Evolutionary conservation across 2,888 invertebrate genomes (phyloP).

Genomic region (Danaus chrysippus): DNA sequence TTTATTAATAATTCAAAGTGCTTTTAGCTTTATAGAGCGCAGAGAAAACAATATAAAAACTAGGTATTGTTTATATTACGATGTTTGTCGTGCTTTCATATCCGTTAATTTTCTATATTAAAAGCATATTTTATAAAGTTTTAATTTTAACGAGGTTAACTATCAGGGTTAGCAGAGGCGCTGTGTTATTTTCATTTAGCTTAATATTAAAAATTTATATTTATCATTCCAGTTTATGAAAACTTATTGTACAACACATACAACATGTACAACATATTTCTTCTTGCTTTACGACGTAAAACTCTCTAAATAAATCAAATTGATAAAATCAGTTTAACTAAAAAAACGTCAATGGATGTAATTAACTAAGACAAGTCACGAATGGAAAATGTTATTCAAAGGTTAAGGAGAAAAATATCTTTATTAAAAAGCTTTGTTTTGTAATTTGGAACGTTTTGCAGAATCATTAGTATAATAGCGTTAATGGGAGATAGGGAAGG

Average conservation of each 20-base stretch:
- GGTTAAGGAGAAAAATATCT: conserved; percentile 49
- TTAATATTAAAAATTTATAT: too few relatives aligned
- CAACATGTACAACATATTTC: too few relatives aligned
- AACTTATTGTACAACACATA: too few relatives aligned
- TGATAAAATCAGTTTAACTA: background rate
- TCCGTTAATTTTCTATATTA: conserved; percentile 4
- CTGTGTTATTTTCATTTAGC: background rate
- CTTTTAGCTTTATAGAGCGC: conserved; percentile 9
- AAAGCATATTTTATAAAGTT: conserved; percentile 1
- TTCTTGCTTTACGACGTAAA: background rate
- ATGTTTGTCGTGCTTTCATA: conserved; percentile 15
- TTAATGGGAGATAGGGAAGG: conserved; percentile 50
- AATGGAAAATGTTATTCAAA: background rate
- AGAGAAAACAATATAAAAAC: conserved; percentile 17
- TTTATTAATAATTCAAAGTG: conserved; percentile 20
- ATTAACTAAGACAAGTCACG: background rate
- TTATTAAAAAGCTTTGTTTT: conserved; percentile 72
- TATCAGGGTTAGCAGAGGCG: background rate
- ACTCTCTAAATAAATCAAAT: background rate
- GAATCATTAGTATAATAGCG: conserved; percentile 71
- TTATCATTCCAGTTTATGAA: too few relatives aligned
- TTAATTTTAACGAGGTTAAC: conserved; percentile 3
- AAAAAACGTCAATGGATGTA: background rate
- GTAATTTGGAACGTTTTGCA: conserved; percentile 62
- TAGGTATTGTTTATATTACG: conserved; percentile 19